Conservation (phyloP, 1,140 invertebrate species). For the Halyomorpha halys region DNA sequence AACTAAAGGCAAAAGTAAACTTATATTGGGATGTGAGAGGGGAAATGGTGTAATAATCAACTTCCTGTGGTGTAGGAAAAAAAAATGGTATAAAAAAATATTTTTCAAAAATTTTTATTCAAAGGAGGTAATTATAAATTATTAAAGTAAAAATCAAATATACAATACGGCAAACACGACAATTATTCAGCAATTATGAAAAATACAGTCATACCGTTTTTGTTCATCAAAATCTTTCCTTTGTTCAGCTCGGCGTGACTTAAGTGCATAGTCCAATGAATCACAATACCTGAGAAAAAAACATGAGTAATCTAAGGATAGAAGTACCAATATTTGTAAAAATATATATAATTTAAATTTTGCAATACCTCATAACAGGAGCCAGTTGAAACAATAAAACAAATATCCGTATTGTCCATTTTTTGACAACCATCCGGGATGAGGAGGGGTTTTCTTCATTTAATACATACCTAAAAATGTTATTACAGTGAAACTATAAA, state of each 20-base stretch:
- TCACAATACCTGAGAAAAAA: constrained; percentile 43
- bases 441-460: constrained; percentile 33
- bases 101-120: too few relatives aligned
- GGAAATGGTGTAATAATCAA: too few relatives aligned
- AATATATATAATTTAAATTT: neutral
- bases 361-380: constrained; percentile 42
- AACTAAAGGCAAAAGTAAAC: too few relatives aligned
- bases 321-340: neutral
- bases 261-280: constrained; percentile 48
- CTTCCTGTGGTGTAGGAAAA: too few relatives aligned
- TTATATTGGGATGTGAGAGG: too few relatives aligned
- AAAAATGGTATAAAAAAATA: too few relatives aligned
- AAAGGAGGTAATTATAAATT: too few relatives aligned
- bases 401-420: constrained; percentile 44
- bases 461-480: constrained; percentile 32
- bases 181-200: too few relatives aligned
- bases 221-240: constrained; percentile 40
- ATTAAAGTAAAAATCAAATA: too few relatives aligned
- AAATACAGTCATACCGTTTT: constrained; percentile 4
- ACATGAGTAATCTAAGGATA: neutral
- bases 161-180: too few relatives aligned
- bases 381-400: constrained; percentile 52
- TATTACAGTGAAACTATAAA: constrained; percentile 7
- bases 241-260: constrained; percentile 40
- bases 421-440: constrained; percentile 33